Base-by-base conservation (phyloP, 2,888 invertebrate genomes). In the Cosmia trapezina region DNA sequence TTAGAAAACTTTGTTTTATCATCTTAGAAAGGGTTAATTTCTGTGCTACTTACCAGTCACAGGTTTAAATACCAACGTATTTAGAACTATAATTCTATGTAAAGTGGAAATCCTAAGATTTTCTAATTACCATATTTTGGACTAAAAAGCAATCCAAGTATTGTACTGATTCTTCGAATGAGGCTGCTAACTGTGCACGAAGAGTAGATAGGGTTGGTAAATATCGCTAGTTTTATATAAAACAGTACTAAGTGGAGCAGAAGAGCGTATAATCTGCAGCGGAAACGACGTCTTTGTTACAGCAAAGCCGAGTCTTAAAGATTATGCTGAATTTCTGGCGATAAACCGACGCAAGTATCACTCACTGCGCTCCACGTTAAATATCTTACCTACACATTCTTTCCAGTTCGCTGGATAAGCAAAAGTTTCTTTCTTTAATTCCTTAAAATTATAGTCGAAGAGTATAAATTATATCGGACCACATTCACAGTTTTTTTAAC, bases 201-300 rank as follows among this genome's bases (percentile, higher is more conserved):
- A 41, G 45, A 62, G 14, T 41, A 33, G 41, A 41, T 33, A 43
- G 12, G 43, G 11, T 11, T 28, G 61, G 78, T 78, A 84, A 79
- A 78, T 73, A 83, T 80, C 70, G 73, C 70, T 60, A 71, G 33
- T 33, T 61, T 57, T 75, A 67, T 81, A 67, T 65, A 76, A 73
- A 63, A 54, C 63, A 64, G 70, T 64, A 75, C 74, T 77, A 71
- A 84, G 75, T 78, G 70, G 72, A 82, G 76, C 75, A 83, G 70
- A 81, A 79, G 70, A 68, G 56, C 67, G 71, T 84, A 85, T 90
- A 89, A 90, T 91, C 87, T 88, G 78, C 72, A 80, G 75, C 83
- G 87, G 85, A 86, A 88, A 89, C 87, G 85, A 81, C 84, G 85
- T 84, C 87, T 90, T 89, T 87, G 86, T 89, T 87, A 87, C 86